These are phyloP conservation scores for Lepidurus couesii DNA, from an alignment of 1,140 invertebrate species.

Conservation along the genomic window DNA sequence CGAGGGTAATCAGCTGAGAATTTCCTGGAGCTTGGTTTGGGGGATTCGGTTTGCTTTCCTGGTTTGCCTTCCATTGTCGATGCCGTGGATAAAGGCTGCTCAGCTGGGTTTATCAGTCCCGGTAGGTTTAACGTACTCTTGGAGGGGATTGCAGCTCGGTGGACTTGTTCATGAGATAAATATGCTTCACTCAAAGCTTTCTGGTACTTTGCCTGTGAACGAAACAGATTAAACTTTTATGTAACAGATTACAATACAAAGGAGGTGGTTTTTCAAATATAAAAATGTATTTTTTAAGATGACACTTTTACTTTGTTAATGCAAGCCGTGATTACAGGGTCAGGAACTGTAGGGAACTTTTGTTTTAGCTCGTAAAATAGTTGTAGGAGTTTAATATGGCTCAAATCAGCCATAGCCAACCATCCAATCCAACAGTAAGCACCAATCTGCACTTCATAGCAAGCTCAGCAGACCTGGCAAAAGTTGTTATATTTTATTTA, in stretches of 20 bases:
- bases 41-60: background rate
- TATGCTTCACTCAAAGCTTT: constrained; percentile 2
- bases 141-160: background rate
- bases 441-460: constrained; percentile 7
- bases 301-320: constrained; percentile 53
- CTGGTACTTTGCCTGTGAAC: background rate
- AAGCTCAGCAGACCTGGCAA: background rate
- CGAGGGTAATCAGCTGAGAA: background rate
- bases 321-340: constrained; percentile 67
- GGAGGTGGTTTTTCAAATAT: too few species aligned
- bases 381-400: constrained; percentile 80
- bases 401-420: constrained; percentile 53
- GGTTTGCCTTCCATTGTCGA: background rate
- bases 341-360: constrained; percentile 75
- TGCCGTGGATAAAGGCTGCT: background rate
- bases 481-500: background rate
- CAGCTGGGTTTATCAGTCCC: background rate
- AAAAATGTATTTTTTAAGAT: background rate
- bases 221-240: background rate
- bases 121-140: background rate
- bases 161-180: background rate
- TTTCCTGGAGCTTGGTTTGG: background rate
- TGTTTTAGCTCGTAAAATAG: constrained; percentile 82
- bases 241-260: too few species aligned
- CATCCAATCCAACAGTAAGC: background rate